These are phyloP conservation scores for Chrysocyon brachyurus DNA, from an alignment of 2,797 vertebrate genomes.

Conservation along the genomic window DNA sequence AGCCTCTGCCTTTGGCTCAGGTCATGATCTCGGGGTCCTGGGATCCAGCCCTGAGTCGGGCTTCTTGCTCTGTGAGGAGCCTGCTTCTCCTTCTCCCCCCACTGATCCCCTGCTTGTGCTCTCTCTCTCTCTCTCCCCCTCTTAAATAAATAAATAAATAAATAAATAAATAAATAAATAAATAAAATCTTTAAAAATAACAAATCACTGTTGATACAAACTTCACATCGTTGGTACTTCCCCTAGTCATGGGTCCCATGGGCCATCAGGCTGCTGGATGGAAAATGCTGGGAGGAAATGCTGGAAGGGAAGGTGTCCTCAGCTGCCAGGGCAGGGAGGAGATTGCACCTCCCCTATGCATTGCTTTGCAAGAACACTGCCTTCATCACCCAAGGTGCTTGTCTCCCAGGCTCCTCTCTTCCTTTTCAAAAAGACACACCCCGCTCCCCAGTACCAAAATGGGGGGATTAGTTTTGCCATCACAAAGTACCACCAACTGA, in stretches of 20 bases:
- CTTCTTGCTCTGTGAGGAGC: too few species aligned
- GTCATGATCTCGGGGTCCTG: too few species aligned
- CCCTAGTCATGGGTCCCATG: accelerated
- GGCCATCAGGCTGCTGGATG: neutral
- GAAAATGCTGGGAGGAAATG: neutral
- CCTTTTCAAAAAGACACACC: neutral
- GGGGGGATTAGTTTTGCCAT: neutral
- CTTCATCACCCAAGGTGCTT: neutral
- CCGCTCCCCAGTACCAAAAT: neutral
- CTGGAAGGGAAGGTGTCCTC: neutral
- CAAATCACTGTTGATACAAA: neutral
- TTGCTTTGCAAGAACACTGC: neutral
- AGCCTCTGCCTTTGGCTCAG: too few species aligned
- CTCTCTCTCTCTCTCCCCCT: too few species aligned
- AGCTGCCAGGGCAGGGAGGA: too few species aligned
- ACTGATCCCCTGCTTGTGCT: too few species aligned
- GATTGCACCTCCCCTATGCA: accelerated
- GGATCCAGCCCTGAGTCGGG: too few species aligned
- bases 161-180: too few species aligned
- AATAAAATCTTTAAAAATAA: too few species aligned
- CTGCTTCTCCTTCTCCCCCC: too few species aligned
- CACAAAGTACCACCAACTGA: neutral
- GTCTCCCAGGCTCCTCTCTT: neutral
- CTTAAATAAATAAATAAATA: too few species aligned
- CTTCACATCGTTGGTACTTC: neutral